Evolutionary conservation across 2,797 vertebrate genomes (phyloP), one percentile per base, ranked within the genome.

Genomic region (Lophius americanus): DNA sequence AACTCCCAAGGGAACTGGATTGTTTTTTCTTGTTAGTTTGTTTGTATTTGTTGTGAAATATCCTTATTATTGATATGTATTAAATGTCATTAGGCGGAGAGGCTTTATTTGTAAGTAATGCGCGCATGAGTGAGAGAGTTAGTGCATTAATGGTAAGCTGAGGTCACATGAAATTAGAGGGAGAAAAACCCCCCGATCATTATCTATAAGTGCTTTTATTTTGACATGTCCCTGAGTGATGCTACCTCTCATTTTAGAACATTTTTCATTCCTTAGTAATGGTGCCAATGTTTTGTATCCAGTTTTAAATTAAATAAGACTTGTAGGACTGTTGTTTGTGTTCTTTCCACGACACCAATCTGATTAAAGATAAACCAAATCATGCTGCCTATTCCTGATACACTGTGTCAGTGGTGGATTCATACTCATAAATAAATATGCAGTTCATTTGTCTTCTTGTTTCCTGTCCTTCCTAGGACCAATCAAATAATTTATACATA

Each of bases 201-300:
- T 85, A 89, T 86, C 88, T 71, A 83, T 85, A 77, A 70, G 68
- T 60, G 53, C 74, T 73, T 59, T 66, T 70, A 78, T 59, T 46
- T 46, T 76, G 76, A 73, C 73, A 54, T 58, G 49, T 81, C 73
- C 64, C 70, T 52, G 57, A 74, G 68, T 69, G 70, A 83, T 63
- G 70, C 73, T 35, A 36, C 70, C 65, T 82, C 82, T 86, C 72
- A 66, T 71, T 84, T 83, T 84, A 83, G 83, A 81, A 65, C 51
- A 41, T 3, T n/a, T 54, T 87, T 60, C 66, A 89, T 89, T 89
- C 90, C 88, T 88, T 72, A 89, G 41, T 60, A 58, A 9, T 9
- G 46, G 68, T 79, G 75, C 68, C 68, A 70, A 76, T 84, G 70
- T 64, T 73, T 77, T 72, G 60, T 70, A 60, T 79, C 77, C 74